Base-by-base conservation (phyloP, 2,797 vertebrate genomes). In the Phoxinus dragarum region DNA sequence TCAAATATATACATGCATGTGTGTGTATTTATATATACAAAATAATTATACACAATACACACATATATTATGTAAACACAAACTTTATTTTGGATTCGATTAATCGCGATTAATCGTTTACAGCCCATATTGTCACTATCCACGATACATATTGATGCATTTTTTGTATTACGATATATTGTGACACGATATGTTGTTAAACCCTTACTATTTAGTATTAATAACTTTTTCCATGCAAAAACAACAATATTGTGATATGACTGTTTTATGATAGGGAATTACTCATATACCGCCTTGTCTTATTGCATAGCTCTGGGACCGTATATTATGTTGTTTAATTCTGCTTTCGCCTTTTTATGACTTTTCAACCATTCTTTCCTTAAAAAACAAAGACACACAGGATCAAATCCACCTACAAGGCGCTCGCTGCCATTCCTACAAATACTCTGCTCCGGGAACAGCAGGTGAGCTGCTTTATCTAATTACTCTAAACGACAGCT, bases 371-470 rank as follows among this genome's bases (percentile, higher is more conserved):
- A 75, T 91, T 90, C 89, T 91, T 93, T 81, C 82, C 81, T 16
- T 86, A 76, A 92, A 95, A 88, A 27, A 27, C n/a, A 27, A 90
- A 98, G 94, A 95, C 94, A 86, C 95, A 97, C 96, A 99, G 96
- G 96, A 98, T 97, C 93, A 99, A 96, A 91, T 95, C 94, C 87
- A 96, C 93, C 94, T 99, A 99, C 95, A 99, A 99, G 94, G 95
- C 95, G 3, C 94, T 99, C 61, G 98, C 98, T 89, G 98, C 98
- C 84, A 99, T 99, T 91, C 98, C 98, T 87, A 99, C 98, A 91
- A 99, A 99, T 92, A 98, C 94, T 84, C 94, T 99, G 67, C 97
- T 99, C 88, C 92, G 97, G 96, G 98, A 99, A 92, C 98, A 99
- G 94, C 98, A 99, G 97, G 98, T 99, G 91, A 97, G 96, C 94